These are phyloP conservation scores for Chondrilla cf. caribensis DNA, from an alignment of 37 sponge, comb jelly and placozoan genomes.

Conservation along the genomic window DNA sequence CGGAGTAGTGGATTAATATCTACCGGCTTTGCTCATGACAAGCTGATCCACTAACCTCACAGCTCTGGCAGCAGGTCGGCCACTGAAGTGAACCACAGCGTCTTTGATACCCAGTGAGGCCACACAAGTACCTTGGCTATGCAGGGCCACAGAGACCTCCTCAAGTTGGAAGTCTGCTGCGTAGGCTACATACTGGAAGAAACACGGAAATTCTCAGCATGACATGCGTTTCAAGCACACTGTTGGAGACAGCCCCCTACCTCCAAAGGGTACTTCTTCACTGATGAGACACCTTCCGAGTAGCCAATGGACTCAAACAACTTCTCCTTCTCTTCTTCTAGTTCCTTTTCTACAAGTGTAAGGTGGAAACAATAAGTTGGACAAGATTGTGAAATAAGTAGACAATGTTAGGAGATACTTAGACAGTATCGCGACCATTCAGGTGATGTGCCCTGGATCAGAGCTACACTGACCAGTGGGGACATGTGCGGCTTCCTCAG, in stretches of 20 bases:
- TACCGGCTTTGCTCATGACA: too few species aligned
- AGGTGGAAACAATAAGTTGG: background rate
- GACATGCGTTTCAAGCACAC: background rate
- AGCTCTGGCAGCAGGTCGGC: background rate
- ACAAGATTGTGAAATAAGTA: too few species aligned
- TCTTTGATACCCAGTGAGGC: background rate
- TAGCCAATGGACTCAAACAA: conserved; percentile 75
- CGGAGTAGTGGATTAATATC: too few species aligned
- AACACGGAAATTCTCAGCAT: background rate
- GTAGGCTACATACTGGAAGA: conserved; percentile 64
- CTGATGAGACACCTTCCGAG: background rate
- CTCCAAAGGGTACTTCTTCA: background rate
- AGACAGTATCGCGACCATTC: too few species aligned
- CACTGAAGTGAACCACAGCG: background rate
- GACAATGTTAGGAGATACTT: too few species aligned
- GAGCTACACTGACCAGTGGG: background rate
- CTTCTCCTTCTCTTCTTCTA: conserved; percentile 63
- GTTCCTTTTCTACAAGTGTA: conserved; percentile 41
- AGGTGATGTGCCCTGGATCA: too few species aligned
- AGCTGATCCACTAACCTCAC: conserved; percentile 3
- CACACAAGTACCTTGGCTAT: conserved; percentile 1
- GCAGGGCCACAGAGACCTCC: conserved; percentile 40
- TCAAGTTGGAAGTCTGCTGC: conserved; percentile 27
- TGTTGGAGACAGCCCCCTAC: background rate
- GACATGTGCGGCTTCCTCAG: background rate